These are phyloP conservation scores for Lysandra bellargus DNA, from an alignment of 2,888 invertebrate species.

Conservation along the genomic window DNA sequence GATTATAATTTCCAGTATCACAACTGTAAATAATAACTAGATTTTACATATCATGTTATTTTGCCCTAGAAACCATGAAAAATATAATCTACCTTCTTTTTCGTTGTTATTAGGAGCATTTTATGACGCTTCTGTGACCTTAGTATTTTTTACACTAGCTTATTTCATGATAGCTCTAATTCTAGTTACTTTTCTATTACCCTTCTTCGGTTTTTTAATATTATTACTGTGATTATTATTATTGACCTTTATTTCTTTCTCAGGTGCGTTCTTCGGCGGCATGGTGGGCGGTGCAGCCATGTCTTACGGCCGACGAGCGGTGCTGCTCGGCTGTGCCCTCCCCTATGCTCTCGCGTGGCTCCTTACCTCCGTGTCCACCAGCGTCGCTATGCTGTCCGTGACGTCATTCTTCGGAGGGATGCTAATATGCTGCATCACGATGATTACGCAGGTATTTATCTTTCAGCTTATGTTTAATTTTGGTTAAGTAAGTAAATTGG, in stretches of 20 bases:
- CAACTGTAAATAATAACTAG: too few relatives aligned
- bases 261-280: conserved; percentile 90
- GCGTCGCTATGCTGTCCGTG: conserved; percentile 87
- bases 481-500: too few relatives aligned
- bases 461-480: neutral
- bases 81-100: too few relatives aligned
- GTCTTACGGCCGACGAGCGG: conserved; percentile 85
- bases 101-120: neutral
- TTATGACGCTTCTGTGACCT: neutral
- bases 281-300: conserved; percentile 89
- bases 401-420: conserved; percentile 91
- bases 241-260: conserved; percentile 13
- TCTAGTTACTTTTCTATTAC: neutral
- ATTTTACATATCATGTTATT: neutral
- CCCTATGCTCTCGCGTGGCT: conserved; percentile 90
- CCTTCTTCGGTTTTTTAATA: too few relatives aligned
- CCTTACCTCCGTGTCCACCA: conserved; percentile 86
- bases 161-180: neutral
- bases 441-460: conserved; percentile 84
- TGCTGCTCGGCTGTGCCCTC: conserved; percentile 84
- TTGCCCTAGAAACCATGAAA: neutral
- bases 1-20: too few relatives aligned
- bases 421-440: conserved; percentile 86
- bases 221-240: too few relatives aligned
- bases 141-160: neutral